Base-by-base conservation (phyloP, 2,113 vertebrate genomes). In the Strix aluco region DNA sequence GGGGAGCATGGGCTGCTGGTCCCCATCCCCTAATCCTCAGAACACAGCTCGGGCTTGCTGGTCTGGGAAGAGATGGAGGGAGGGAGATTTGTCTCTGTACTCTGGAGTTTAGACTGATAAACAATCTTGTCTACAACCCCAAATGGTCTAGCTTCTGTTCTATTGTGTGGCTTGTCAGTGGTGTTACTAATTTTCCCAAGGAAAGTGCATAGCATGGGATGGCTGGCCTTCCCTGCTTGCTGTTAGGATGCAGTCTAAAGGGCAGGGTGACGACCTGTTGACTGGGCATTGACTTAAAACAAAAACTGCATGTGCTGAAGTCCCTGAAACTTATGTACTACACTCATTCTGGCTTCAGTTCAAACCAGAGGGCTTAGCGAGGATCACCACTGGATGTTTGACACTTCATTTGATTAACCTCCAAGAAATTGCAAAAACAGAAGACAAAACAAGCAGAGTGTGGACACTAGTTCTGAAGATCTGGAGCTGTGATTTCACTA, bases 41-140 rank as follows among this genome's bases (percentile, higher is more conserved):
- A 92, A 72, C 29, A 46, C 38, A 72, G 49, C 66, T 77, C 34
- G 59, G 54, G 38, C 70, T 93, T 75, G 34, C 69, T 92, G 57
- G 38, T 69, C 55, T 26, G 19, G 30, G 57, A n/a, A 58, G 58
- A 75, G 49, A 65, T 47, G 62, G 62, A 65, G 42, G 32, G 57
- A 69, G n/a, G 46, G 85, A 93, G 54, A 82, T 96, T 73, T 88
- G 80, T 86, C 75, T 92, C 71, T 96, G n/a, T 80, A 54, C 46
- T 82, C 38, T 1, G 34, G 81, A 92, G 72, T 81, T 29, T 17
- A 69, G 85, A 61, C 94, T 97, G 97, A 97, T 94, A 96, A 96
- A 97, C 96, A 38, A 97, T 94, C 92, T 97, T 86, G 97, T 96
- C 95, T 89, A 30, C 81, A 96, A 91, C 73, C 89, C 83, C 93